Evolutionary conservation across 2,888 invertebrate genomes (phyloP), one percentile per base, ranked within the genome.

Genomic region (Vandiemenella viatica): DNA sequence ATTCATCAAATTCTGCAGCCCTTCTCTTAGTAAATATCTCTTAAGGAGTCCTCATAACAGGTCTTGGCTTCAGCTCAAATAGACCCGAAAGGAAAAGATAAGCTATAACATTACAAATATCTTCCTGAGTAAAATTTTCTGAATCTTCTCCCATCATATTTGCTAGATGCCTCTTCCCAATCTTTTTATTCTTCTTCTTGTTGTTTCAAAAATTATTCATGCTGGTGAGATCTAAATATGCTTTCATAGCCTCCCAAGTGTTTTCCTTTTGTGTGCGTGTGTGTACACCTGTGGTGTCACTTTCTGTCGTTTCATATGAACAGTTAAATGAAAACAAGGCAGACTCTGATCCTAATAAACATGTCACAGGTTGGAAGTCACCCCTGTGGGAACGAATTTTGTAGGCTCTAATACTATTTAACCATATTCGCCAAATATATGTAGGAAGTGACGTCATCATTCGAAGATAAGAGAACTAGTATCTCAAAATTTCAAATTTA

Each of bases 101-200:
- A 55, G 77, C 75, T 58, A 98, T 89, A 3, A 95, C 86, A 62
- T 76, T 77, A 68, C 92, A 79, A 22, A 95, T 75, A 63, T 93
- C 88, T 48, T 79, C 75, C 63, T 95, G 88, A 0, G 85, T 84
- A 63, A 97, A 89, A 1, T 76, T 79, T 60, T 91, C 86, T 0
- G 86, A 82, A 71, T 96, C 85, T 65, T 83, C 81, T 1, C 96
- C 96, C 97, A 98, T 98, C 80, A 98, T 98, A 65, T 95, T 96
- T 0, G 98, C 97, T 54, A 98, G 75, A 71, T 98, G 95, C 23
- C 95, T 73, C 65, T 86, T 90, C 15, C 98, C 98, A 60, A 92
- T 80, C n/a, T 64, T 88, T 81, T 65, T 79, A 98, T 60, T 93
- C 88, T 10, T 75, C 65, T 44, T 74, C 72, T 66, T 91, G 81